These are phyloP conservation scores for Penaeus vannamei DNA, from an alignment of 1,140 invertebrate species.

Conservation along the genomic window DNA sequence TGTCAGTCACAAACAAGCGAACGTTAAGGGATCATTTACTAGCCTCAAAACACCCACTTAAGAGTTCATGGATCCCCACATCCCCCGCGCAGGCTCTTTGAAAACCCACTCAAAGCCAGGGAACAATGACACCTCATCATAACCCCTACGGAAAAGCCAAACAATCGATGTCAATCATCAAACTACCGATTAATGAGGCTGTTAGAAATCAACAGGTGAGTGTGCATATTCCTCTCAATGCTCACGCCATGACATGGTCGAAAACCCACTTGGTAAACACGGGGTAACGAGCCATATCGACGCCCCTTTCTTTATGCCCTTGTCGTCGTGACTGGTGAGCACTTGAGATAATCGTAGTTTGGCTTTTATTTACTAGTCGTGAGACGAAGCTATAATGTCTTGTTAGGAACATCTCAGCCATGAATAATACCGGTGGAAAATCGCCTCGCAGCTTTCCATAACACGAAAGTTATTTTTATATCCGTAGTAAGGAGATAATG, in stretches of 20 bases:
- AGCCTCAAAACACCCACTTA: background rate
- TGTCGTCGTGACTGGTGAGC: slow-evolving; percentile 26
- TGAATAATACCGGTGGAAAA: slow-evolving; percentile 31
- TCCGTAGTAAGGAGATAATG: background rate
- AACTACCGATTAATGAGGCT: slow-evolving; percentile 46
- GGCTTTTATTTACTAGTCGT: slow-evolving; percentile 58
- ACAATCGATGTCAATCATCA: slow-evolving; percentile 41
- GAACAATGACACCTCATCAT: slow-evolving; percentile 2
- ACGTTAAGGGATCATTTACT: no score
- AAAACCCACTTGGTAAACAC: background rate
- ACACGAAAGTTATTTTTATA: no score
- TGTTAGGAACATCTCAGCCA: slow-evolving; percentile 40
- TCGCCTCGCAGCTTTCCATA: no score
- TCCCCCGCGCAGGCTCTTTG: background rate
- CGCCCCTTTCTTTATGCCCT: background rate
- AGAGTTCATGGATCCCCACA: background rate
- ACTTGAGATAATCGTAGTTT: slow-evolving; percentile 43
- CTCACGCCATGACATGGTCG: background rate
- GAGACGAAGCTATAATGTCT: slow-evolving; percentile 50
- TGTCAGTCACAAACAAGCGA: slow-evolving; percentile 36
- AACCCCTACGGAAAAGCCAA: background rate
- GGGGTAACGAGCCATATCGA: background rate
- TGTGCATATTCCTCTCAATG: slow-evolving; percentile 37
- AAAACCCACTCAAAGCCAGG: no score
- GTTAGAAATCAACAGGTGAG: slow-evolving; percentile 38